A percentile compares a stretch with the other conserved stretches of the same genome.
These are phyloP conservation scores for Thinocorus orbignyianus DNA, from an alignment of 2,113 vertebrate species.

Conservation along the genomic window DNA sequence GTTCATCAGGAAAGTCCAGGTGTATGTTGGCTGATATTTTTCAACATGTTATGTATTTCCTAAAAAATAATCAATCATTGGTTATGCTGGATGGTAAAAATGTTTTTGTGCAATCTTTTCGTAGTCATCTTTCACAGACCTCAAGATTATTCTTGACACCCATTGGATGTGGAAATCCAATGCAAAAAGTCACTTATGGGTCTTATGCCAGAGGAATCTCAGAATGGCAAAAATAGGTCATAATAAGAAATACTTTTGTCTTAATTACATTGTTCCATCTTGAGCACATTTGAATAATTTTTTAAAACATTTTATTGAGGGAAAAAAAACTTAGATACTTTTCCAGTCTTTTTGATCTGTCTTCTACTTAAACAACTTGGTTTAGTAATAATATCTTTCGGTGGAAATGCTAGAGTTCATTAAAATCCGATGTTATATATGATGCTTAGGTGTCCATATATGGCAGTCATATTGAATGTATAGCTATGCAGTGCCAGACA, in stretches of 20 bases:
- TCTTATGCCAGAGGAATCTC: neutral
- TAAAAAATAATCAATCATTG: neutral
- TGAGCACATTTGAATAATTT: neutral
- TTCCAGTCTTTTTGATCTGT: neutral
- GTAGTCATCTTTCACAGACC: neutral
- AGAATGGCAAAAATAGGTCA: neutral
- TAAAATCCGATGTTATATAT: neutral
- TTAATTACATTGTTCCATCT: neutral
- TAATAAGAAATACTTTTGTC: neutral
- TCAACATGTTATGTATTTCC: neutral
- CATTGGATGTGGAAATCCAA: neutral
- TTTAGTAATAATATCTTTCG: neutral
- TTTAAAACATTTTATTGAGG: neutral
- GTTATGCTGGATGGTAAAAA: neutral
- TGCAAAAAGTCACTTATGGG: neutral
- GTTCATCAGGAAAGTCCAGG: neutral
- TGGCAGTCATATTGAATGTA: neutral
- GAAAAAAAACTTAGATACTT: neutral
- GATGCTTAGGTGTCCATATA: neutral
- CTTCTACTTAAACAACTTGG: neutral
- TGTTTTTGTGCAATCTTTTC: neutral
- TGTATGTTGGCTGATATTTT: neutral
- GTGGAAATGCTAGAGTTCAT: neutral
- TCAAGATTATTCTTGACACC: neutral
- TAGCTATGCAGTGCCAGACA: neutral